Conservation (phyloP, 2,888 invertebrate genomes). For the Parnassius orleans region DNA sequence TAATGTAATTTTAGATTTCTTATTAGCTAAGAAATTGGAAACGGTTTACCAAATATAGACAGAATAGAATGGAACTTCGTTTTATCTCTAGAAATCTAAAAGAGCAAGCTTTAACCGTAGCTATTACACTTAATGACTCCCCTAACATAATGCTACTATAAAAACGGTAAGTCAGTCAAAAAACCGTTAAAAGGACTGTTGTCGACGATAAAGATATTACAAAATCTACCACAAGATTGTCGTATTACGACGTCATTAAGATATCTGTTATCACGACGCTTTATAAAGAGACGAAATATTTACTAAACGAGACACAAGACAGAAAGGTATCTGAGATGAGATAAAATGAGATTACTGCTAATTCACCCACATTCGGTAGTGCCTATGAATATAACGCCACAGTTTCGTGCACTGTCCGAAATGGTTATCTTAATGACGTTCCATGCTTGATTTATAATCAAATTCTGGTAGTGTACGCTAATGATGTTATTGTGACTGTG, state of each 20-base stretch:
- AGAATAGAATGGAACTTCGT: constrained; percentile 6
- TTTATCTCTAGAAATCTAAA: constrained; percentile 17
- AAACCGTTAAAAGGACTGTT: constrained; percentile 55
- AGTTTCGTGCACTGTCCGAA: constrained; percentile 40
- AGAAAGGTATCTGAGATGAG: constrained; percentile 48
- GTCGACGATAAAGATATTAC: constrained; percentile 61
- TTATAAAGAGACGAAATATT: constrained; percentile 55
- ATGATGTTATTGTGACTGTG: constrained; percentile 17
- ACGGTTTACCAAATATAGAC: constrained; percentile 13
- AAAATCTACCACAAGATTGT: constrained; percentile 49
- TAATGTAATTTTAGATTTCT: not conserved
- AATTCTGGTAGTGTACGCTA: constrained; percentile 28
- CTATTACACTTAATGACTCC: constrained; percentile 36
- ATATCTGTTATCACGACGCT: constrained; percentile 62
- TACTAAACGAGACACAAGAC: constrained; percentile 48
- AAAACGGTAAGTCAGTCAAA: constrained; percentile 49
- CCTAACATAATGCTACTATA: constrained; percentile 49
- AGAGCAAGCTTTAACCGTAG: constrained; percentile 29
- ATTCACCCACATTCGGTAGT: constrained; percentile 65
- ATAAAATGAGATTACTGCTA: constrained; percentile 59
- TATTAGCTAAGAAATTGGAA: constrained; percentile 5
- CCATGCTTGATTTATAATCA: constrained; percentile 40
- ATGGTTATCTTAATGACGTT: constrained; percentile 63
- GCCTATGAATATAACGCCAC: constrained; percentile 55
- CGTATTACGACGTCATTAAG: constrained; percentile 63